phyloP scores from a whole-genome alignment of 1,140 invertebrate genomes.

The Halesus radiatus region DNA sequence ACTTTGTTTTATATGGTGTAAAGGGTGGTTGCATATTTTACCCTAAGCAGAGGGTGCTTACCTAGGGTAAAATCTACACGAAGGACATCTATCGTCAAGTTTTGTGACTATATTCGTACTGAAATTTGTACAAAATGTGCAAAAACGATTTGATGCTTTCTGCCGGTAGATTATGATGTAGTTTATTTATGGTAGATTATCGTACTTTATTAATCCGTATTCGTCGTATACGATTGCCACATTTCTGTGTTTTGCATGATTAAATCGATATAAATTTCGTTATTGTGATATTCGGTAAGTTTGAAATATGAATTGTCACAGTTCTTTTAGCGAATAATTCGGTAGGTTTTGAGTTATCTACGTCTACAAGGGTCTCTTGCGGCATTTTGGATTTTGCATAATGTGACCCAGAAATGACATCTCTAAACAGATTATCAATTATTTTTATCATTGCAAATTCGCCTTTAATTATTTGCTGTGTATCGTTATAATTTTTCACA shows the following conservation, averaged over 20 bases:
- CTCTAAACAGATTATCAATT: slow-evolving; percentile 41
- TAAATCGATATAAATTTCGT: slow-evolving; percentile 63
- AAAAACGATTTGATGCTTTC: slow-evolving; percentile 33
- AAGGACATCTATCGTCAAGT: slow-evolving; percentile 8
- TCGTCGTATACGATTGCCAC: slow-evolving; percentile 66
- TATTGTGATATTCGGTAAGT: slow-evolving; percentile 50
- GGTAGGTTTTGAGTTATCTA: slow-evolving; percentile 16
- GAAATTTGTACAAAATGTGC: slow-evolving; percentile 29
- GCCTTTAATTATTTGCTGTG: not conserved
- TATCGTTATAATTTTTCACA: not conserved
- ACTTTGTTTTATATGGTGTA: no score
- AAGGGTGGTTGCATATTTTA: no score
- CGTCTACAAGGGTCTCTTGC: slow-evolving; percentile 39
- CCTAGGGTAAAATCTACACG: not conserved
- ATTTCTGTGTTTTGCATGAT: slow-evolving; percentile 70
- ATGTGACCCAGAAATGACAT: slow-evolving; percentile 54
- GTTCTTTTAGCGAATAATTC: not conserved
- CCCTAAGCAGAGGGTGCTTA: no score
- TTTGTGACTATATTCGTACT: slow-evolving; percentile 16
- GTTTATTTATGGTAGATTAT: slow-evolving; percentile 40
- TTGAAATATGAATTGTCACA: not conserved
- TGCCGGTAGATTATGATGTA: slow-evolving; percentile 34
- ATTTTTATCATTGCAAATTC: slow-evolving; percentile 4
- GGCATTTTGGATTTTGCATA: slow-evolving; percentile 51
- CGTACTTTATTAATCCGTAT: slow-evolving; percentile 62